Evolutionary conservation across 2,113 vertebrate genomes (phyloP), one percentile per base, ranked within the genome.

Genomic region (Struthio camelus): DNA sequence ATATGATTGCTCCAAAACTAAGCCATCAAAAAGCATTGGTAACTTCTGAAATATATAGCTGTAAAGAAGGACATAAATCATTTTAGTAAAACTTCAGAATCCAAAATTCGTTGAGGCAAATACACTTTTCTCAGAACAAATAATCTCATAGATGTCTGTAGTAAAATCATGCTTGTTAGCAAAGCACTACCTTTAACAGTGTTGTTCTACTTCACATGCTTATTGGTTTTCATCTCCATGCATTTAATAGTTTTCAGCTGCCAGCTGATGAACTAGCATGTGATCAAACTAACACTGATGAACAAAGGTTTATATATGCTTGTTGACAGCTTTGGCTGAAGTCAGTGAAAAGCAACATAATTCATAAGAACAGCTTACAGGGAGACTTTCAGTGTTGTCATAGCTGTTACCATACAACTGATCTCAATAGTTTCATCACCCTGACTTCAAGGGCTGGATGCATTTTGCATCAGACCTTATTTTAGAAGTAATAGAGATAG

Each of bases 291-390:
- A 77, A 86, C 76, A 50, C 32, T 66, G 65, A 91, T 79, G 70
- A 93, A 69, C 42, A 88, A 93, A 88, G 72, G 67, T 76, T 80
- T 66, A 67, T 76, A 16, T 25, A 61, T 79, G 59, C 34, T 85
- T 92, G 81, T 73, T 51, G 93, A 51, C 64, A 56, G 23, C 24
- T 90, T 90, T 86, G 76, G 53, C 67, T 40, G 34, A 77, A 78
- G 77, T 48, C 59, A 88, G 44, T 96, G 72, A 81, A 96, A 95
- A 91, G 80, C 77, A 91, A 70, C 59, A 34, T 80, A 69, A 91
- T 86, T 65, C 50, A 28, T 73, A 69, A 19, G 76, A 90, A 58
- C 58, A 73, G n/a, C 32, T 91, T 84, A 78, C 56, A 73, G 64
- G 65, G 80, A 83, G n/a, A 65, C 12, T 62, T 48, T 22, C 28